phyloP scores from a whole-genome alignment of 1,140 invertebrate species.

The Melanaphis sacchari region DNA sequence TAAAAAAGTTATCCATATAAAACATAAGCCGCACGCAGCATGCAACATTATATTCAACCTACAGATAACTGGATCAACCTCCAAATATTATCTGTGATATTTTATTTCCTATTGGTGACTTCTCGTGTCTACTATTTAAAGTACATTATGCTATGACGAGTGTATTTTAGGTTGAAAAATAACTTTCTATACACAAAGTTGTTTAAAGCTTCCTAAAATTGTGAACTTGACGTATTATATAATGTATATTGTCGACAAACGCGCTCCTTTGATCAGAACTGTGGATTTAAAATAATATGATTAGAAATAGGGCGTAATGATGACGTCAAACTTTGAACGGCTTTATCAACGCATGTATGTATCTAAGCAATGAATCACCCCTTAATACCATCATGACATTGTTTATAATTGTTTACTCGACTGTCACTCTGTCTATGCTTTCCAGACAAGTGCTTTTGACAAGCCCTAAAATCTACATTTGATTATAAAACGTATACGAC shows the following conservation, averaged over 20 bases:
- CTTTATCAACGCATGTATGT: not conserved
- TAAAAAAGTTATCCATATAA: not conserved
- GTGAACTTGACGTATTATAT: too few relatives aligned
- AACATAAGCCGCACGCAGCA: fast-evolving
- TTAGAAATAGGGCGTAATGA: not conserved
- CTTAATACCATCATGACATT: not conserved
- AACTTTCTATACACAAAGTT: too few relatives aligned
- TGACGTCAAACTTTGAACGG: not conserved
- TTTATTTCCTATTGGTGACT: not conserved
- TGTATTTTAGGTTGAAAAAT: too few relatives aligned
- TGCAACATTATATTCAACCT: not conserved
- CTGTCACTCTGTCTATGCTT: not conserved
- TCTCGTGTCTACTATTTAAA: not conserved
- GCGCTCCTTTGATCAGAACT: not conserved
- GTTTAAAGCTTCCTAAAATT: too few relatives aligned
- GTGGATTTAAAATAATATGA: not conserved
- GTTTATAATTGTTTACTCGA: not conserved
- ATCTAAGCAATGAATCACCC: not conserved
- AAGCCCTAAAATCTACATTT: not conserved
- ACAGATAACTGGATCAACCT: not conserved
- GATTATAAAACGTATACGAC: not conserved
- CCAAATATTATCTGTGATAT: not conserved
- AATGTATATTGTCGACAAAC: not conserved
- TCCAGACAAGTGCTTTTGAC: not conserved
- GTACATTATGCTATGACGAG: not conserved